Evolutionary conservation across 2,888 invertebrate species (phyloP), one percentile per base, ranked within the genome.

Genomic region (Amphimallon solstitiale): DNA sequence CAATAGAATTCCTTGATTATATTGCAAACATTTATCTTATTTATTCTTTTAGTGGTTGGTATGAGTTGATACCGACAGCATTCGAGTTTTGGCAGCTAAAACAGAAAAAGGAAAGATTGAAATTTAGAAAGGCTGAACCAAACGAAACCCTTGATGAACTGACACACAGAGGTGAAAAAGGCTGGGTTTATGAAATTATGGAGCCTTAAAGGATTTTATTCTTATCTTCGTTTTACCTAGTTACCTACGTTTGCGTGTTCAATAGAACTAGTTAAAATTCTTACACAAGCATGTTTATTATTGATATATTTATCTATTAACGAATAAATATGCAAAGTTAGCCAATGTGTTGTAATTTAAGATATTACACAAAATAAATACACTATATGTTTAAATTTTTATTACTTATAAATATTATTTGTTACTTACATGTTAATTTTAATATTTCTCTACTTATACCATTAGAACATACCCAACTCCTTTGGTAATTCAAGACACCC

Each of bases 21-120:
- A 48, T 10, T 48, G 23, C 34, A 38, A 23, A 21, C 17, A 6
- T 6, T 43, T 66, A 52, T 29, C 23, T 61, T n/a, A n/a, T n/a
- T n/a, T 51, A 34, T 59, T 61, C 66, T 85, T 85, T 45, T 76
- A 92, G 94, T 95, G 95, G 97, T 72, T 97, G 97, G 37, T 97
- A 90, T 77, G 83, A 90, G 34, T 88, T 98, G 46, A 85, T 86
- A 54, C 97, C 97, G 2, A 84, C 85, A 62, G 80, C 85, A 15
- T 85, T 96, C 56, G 98, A 98, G 82, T 98, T 98, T 82, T 98
- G 97, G 97, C 97, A 97, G 83, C 97, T 97, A 0, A 97, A 97
- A 80, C 87, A 97, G 35, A 83, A 97, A 6, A 97, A 97, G 82
- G 97, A 98, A 80, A 86, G 97, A 74, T 92, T 97, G 52, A 86